Evolutionary conservation across 1,140 invertebrate species (phyloP).

Genomic region (Amyelois transitella): DNA sequence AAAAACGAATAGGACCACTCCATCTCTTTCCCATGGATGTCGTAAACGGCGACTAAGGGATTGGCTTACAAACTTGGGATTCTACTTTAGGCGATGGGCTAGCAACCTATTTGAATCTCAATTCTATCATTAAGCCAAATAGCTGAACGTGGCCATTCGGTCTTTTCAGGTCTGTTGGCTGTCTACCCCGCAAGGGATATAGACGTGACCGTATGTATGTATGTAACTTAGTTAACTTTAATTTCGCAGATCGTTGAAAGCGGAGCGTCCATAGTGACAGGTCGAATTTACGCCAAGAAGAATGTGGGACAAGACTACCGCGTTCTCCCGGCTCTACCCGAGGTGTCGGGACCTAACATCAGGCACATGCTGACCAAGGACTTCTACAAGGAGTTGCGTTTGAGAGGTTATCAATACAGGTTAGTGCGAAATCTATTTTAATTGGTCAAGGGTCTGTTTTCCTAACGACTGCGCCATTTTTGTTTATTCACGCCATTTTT

Average conservation of each 20-base stretch:
- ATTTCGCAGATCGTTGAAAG: constrained; percentile 81
- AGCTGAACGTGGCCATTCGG: too few species aligned
- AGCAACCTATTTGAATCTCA: too few species aligned
- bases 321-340: constrained; percentile 56
- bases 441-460: not conserved
- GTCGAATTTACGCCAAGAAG: constrained; percentile 76
- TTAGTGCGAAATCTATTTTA: constrained; percentile 18
- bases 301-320: constrained; percentile 64
- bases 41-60: too few species aligned
- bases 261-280: constrained; percentile 85
- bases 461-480: not conserved
- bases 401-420: constrained; percentile 94
- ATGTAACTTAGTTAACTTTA: not conserved
- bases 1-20: too few species aligned
- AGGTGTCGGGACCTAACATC: constrained; percentile 63
- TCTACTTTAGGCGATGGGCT: too few species aligned
- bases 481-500: not conserved
- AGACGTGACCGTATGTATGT: too few species aligned
- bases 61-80: too few species aligned
- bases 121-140: too few species aligned
- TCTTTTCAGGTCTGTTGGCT: too few species aligned
- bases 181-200: too few species aligned
- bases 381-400: constrained; percentile 93
- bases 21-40: too few species aligned
- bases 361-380: constrained; percentile 79